Conservation (phyloP, 2,797 vertebrate species). For the Tauraco hartlaubi region DNA sequence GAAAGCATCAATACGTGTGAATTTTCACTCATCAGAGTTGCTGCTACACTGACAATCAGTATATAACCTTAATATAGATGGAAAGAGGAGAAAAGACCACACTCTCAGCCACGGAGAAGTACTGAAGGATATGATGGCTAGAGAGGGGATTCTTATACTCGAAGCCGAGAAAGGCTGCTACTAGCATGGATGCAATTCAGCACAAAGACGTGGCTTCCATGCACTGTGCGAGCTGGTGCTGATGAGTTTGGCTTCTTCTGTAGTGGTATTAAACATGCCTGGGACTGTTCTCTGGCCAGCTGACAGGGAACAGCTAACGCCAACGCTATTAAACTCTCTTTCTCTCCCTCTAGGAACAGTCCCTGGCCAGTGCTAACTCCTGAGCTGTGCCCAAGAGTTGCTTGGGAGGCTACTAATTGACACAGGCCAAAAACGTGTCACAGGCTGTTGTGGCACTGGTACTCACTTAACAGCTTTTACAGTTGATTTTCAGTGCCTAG, state of each 20-base stretch:
- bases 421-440: neutral
- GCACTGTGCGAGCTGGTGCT: neutral
- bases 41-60: neutral
- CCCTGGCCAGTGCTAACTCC: neutral
- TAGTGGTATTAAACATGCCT: neutral
- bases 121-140: neutral
- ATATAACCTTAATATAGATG: neutral
- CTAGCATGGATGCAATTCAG: neutral
- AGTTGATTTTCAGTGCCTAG: neutral
- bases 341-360: neutral
- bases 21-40: conserved; percentile 7
- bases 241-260: neutral
- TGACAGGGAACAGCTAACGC: conserved; percentile 36
- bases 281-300: conserved; percentile 8
- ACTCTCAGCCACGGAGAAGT: neutral
- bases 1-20: neutral
- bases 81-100: neutral
- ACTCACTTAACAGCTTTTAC: neutral
- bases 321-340: neutral
- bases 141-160: neutral
- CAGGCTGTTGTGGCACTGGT: neutral
- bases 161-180: neutral
- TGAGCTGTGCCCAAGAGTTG: neutral
- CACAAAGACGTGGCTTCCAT: neutral
- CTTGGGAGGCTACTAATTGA: neutral